phyloP scores from a whole-genome alignment of 2,113 vertebrate species.

The Bothrops jararaca region DNA sequence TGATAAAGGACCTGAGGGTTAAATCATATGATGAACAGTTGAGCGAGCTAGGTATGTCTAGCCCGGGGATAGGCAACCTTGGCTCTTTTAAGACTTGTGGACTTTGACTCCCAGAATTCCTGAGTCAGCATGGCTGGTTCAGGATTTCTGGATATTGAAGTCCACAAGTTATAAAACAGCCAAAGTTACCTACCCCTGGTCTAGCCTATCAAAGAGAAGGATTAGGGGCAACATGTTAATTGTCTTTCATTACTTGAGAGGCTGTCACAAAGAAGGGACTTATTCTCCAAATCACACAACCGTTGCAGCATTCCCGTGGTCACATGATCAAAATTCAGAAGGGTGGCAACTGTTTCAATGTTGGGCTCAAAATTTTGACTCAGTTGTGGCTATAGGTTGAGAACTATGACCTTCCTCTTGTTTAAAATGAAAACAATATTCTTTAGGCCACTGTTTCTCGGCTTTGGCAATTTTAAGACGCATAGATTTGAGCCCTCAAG shows the following conservation, averaged over 20 bases:
- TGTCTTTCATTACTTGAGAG: not conserved
- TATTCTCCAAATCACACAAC: not conserved
- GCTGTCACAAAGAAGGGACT: not conserved
- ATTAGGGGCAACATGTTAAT: not conserved
- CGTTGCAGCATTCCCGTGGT: not conserved
- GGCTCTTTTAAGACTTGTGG: too few species aligned
- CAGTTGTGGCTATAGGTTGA: not conserved
- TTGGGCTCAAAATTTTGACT: not conserved
- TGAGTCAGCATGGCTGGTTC: too few species aligned
- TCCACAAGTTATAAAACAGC: too few species aligned
- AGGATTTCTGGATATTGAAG: too few species aligned
- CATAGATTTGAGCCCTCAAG: not conserved
- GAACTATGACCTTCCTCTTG: not conserved
- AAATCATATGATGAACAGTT: not conserved
- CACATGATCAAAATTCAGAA: not conserved
- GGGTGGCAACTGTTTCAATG: not conserved
- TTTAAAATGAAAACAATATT: not conserved
- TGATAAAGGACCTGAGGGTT: not conserved
- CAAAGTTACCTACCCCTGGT: too few species aligned
- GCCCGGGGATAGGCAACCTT: too few species aligned
- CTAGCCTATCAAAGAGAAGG: not conserved
- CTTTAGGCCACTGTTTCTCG: not conserved
- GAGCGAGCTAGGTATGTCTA: not conserved
- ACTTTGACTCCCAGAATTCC: too few species aligned
- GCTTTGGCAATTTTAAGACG: not conserved